A percentile compares a stretch with the other conserved stretches of the same genome.
Evolutionary conservation across 2,888 invertebrate species (phyloP).

Genomic region (Drosophila koepferae): DNA sequence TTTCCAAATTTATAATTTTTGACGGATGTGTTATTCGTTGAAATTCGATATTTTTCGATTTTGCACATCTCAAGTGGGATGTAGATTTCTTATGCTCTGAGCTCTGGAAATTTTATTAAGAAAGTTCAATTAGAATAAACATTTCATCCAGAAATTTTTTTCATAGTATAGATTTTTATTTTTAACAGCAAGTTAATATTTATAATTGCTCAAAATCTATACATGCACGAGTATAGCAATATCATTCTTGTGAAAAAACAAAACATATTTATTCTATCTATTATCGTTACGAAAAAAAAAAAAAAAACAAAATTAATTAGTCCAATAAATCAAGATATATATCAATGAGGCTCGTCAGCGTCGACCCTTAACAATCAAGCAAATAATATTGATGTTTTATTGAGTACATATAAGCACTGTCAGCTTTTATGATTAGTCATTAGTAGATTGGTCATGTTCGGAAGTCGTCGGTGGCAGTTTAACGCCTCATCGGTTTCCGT

Average conservation of each 20-base stretch:
- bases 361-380: neutral
- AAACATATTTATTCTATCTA: neutral
- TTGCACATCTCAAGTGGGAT: too few relatives aligned
- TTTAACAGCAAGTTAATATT: neutral
- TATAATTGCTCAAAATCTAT: neutral
- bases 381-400: neutral
- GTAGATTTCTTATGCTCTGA: too few relatives aligned
- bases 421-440: neutral
- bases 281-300: neutral
- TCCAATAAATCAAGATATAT: neutral
- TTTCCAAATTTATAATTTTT: too few relatives aligned
- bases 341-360: conserved; percentile 8
- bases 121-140: too few relatives aligned
- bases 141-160: too few relatives aligned
- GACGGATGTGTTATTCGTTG: too few relatives aligned
- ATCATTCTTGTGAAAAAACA: neutral
- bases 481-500: conserved; percentile 41
- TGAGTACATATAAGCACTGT: neutral
- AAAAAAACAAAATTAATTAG: neutral
- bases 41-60: too few relatives aligned
- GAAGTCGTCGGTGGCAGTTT: conserved; percentile 21
- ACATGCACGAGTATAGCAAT: neutral
- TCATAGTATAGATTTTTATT: neutral
- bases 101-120: too few relatives aligned
- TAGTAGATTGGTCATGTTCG: conserved; percentile 54